Evolutionary conservation across 2,888 invertebrate genomes (phyloP).

Genomic region (Megamerina dolium): DNA sequence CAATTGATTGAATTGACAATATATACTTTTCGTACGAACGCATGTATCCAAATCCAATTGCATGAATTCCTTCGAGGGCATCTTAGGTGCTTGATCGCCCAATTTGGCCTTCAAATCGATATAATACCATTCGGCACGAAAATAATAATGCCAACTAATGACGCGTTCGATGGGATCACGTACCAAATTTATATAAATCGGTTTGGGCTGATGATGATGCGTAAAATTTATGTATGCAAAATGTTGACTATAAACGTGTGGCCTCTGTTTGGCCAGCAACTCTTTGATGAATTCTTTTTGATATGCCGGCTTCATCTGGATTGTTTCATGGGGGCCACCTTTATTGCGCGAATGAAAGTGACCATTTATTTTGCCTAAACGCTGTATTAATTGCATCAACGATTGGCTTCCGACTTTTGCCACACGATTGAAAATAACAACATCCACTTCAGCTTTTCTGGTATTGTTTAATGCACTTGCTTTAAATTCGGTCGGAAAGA

Average conservation of each 20-base stretch:
- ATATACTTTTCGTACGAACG: conserved; percentile 69
- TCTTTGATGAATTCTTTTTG: conserved; percentile 67
- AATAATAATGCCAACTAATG: conserved; percentile 89
- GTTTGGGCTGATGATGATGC: conserved; percentile 68
- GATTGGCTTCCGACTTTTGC: conserved; percentile 88
- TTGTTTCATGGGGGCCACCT: conserved; percentile 77
- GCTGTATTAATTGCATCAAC: conserved; percentile 73
- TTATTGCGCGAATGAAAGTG: conserved; percentile 59
- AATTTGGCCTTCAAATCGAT: conserved; percentile 53
- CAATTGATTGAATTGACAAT: conserved; percentile 74
- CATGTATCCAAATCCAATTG: conserved; percentile 86
- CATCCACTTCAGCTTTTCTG: conserved; percentile 52
- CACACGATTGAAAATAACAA: conserved; percentile 82
- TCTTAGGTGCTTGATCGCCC: conserved; percentile 51
- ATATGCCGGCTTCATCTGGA: conserved; percentile 66
- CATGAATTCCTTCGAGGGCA: conserved; percentile 57
- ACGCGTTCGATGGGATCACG: conserved; percentile 85
- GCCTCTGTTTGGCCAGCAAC: conserved; percentile 61
- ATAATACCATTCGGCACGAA: conserved; percentile 85
- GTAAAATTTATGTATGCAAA: conserved; percentile 85
- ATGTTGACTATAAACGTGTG: conserved; percentile 80
- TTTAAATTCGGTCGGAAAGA: conserved; percentile 20
- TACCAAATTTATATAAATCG: conserved; percentile 84
- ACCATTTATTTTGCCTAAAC: conserved; percentile 52
- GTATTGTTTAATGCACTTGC: conserved; percentile 40